These are phyloP conservation scores for Hipparchia semele DNA, from an alignment of 2,888 invertebrate genomes.

Conservation along the genomic window DNA sequence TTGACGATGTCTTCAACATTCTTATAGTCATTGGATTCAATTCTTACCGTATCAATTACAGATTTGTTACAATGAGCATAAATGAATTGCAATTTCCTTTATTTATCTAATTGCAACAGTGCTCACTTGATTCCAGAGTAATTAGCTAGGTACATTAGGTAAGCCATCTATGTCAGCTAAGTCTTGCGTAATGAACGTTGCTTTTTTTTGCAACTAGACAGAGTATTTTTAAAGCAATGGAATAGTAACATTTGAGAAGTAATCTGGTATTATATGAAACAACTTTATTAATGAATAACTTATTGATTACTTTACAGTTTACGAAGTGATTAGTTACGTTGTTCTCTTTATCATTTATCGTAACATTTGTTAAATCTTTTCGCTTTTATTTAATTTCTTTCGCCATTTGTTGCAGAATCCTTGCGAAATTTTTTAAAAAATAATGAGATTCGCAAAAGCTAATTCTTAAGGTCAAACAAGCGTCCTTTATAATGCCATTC, in stretches of 20 bases:
- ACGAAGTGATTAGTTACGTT: neutral
- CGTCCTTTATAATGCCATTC: conserved; percentile 32
- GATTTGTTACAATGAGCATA: neutral
- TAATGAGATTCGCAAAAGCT: conserved; percentile 17
- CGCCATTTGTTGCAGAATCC: neutral
- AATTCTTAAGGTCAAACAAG: conserved; percentile 27
- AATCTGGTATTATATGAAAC: neutral
- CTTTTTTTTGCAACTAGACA: neutral
- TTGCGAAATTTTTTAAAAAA: neutral
- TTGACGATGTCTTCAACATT: conserved; percentile 9
- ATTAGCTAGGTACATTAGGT: neutral
- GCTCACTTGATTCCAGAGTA: neutral
- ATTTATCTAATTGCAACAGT: conserved; percentile 13
- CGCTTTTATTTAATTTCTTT: neutral
- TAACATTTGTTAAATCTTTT: neutral
- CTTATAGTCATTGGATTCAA: conserved; percentile 3
- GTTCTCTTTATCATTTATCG: neutral
- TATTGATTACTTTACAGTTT: neutral
- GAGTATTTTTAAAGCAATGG: neutral
- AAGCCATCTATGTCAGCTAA: neutral
- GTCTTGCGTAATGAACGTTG: neutral
- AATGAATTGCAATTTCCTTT: conserved; percentile 7
- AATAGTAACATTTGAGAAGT: neutral
- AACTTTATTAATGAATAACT: neutral
- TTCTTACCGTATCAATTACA: conserved; percentile 16